phyloP scores from a whole-genome alignment of 2,797 vertebrate species.

The Gallinago stenura region DNA sequence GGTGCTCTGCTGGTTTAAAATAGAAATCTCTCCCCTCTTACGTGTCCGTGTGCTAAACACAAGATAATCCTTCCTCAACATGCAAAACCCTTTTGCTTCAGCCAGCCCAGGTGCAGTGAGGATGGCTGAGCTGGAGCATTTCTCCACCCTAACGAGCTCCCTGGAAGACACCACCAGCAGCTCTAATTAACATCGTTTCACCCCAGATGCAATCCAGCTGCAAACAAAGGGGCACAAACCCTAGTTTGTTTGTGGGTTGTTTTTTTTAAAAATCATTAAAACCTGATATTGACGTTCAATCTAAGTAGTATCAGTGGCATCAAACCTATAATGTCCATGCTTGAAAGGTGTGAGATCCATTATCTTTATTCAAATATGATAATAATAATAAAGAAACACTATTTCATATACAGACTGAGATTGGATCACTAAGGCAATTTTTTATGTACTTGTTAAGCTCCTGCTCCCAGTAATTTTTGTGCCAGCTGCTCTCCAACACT shows the following conservation, averaged over 20 bases:
- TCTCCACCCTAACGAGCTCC: background rate
- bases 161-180: background rate
- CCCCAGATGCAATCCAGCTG: background rate
- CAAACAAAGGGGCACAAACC: background rate
- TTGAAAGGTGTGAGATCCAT: background rate
- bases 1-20: conserved; percentile 12
- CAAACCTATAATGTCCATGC: background rate
- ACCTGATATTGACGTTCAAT: background rate
- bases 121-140: background rate
- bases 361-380: background rate
- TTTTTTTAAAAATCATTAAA: background rate
- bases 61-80: background rate
- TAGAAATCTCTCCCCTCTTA: background rate
- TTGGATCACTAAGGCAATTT: background rate
- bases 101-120: background rate
- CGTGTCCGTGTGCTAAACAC: background rate
- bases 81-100: background rate
- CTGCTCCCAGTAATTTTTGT: background rate
- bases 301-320: background rate
- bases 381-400: background rate
- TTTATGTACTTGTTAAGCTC: background rate
- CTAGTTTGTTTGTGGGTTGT: background rate
- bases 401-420: background rate
- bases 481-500: background rate
- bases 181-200: background rate